Percentiles rank a stretch among this genome's conserved stretches.
These are phyloP conservation scores for Conus ventricosus DNA, from an alignment of 1,140 invertebrate genomes.

Conservation along the genomic window DNA sequence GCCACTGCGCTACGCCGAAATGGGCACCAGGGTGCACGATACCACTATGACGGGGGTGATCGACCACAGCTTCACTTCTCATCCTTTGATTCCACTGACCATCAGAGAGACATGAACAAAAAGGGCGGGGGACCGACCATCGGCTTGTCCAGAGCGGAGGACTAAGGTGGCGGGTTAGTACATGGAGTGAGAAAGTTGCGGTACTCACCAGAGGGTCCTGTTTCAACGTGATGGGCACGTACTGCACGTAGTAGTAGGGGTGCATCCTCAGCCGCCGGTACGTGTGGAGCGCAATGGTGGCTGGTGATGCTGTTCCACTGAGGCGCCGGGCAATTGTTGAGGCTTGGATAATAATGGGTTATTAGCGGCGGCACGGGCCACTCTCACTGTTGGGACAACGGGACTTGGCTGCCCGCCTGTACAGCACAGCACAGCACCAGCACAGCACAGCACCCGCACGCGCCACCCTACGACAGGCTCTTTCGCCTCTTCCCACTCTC, in stretches of 20 bases:
- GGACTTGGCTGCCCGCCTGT: slow-evolving; percentile 20
- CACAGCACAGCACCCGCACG: slow-evolving; percentile 8
- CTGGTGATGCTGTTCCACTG: slow-evolving; percentile 47
- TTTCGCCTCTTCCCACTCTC: neutral
- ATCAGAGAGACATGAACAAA: too few relatives aligned
- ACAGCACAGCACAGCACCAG: slow-evolving; percentile 17
- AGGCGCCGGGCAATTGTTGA: slow-evolving; percentile 49
- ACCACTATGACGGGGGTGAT: too few relatives aligned
- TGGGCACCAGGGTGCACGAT: too few relatives aligned
- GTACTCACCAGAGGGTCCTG: slow-evolving; percentile 59
- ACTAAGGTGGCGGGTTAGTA: too few relatives aligned
- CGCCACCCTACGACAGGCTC: slow-evolving; percentile 10
- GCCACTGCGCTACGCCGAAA: too few relatives aligned
- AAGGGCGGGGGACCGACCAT: too few relatives aligned
- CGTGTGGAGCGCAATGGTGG: slow-evolving; percentile 51
- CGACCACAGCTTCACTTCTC: too few relatives aligned
- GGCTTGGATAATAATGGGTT: slow-evolving; percentile 44
- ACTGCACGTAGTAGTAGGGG: slow-evolving; percentile 69
- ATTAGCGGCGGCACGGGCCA: slow-evolving; percentile 36
- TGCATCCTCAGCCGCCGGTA: slow-evolving; percentile 64
- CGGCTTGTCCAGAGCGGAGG: too few relatives aligned
- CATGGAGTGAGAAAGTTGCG: neutral
- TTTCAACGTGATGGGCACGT: slow-evolving; percentile 62
- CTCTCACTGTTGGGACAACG: slow-evolving; percentile 37
- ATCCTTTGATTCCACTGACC: too few relatives aligned